Evolutionary conservation across 1,140 invertebrate genomes (phyloP), one percentile per base, ranked within the genome.

Genomic region (Drosophila kurseongensis): DNA sequence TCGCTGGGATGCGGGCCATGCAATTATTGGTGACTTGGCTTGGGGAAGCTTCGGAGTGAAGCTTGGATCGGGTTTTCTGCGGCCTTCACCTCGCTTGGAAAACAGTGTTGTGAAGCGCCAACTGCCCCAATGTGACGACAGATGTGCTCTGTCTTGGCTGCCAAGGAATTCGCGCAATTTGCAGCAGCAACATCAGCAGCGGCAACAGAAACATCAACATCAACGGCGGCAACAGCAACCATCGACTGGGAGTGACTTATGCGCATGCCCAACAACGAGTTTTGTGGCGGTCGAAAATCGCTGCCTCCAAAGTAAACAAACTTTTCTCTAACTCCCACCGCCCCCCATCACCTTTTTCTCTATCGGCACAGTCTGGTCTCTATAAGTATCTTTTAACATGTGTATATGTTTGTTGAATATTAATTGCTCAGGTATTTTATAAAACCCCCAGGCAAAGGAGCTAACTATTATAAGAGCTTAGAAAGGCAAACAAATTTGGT

Each of bases 121-220:
- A 55, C 36, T 47, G 73, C 42, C 38, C 54, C 55, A 76, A 76
- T 57, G 59, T 88, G 82, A 78, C 83, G 78, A 88, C 82, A 85
- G 82, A 85, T 88, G 78, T 75, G 61, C 50, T 62, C 44, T 44
- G 35, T 54, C 52, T 56, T 55, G 59, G 73, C 52, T 56, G 47
- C 55, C 61, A 65, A 82, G 82, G 83, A 85, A 85, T 88, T 88
- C 75, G 83, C 79, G 75, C 78, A 85, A 85, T 86, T 86, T 88
- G 75, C 72, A 50, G 52, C 60, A 56, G 45, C 65, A 57, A 56
- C 42, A 75, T 29, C 65, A 56, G 38, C 44, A 51, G 27, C n/a
- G 14, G 36, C 48, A 29, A 13, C 23, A 55, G 29, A 29, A 63
- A 35, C 56, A 45, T 18, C 36, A 40, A 40, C 59, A 41, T 13